These are phyloP conservation scores for Agonopterix alstromeriana DNA, from an alignment of 2,888 invertebrate genomes.

Conservation along the genomic window DNA sequence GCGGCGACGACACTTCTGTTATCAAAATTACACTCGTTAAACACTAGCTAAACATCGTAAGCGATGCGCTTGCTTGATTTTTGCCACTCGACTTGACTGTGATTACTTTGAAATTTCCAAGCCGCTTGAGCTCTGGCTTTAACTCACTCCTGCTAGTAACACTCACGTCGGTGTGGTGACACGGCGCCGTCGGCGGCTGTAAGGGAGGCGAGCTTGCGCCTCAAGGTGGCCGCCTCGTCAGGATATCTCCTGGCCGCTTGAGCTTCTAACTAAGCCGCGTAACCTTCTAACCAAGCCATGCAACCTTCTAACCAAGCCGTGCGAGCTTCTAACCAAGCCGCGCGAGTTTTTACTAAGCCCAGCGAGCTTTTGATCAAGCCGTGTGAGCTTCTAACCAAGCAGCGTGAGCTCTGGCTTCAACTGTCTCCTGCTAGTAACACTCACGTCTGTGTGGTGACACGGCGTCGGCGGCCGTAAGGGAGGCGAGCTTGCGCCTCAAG, in stretches of 20 bases:
- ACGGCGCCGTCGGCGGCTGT: constrained; percentile 35
- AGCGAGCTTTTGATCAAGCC: no score
- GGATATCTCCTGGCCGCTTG: constrained; percentile 88
- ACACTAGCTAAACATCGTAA: neutral
- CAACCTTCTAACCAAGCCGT: no score
- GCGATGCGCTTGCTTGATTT: no score
- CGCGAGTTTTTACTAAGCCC: no score
- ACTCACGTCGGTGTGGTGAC: constrained; percentile 46
- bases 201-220: constrained; percentile 48
- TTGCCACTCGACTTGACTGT: neutral
- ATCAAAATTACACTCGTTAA: neutral
- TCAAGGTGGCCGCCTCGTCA: constrained; percentile 76
- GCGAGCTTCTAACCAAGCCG: no score
- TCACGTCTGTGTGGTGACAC: constrained; percentile 45
- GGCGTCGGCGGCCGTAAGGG: constrained; percentile 35
- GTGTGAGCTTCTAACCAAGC: no score
- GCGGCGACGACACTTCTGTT: constrained; percentile 75
- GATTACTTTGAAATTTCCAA: no score
- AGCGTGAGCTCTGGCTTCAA: no score
- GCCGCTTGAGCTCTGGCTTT: no score
- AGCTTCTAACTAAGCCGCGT: constrained; percentile 90
- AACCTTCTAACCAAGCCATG: constrained; percentile 56
- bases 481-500: constrained; percentile 48
- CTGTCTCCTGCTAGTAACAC: constrained; percentile 7
- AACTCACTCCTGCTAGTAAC: no score